phyloP scores from a whole-genome alignment of 2,113 vertebrate genomes.

The Podarcis raffonei region DNA sequence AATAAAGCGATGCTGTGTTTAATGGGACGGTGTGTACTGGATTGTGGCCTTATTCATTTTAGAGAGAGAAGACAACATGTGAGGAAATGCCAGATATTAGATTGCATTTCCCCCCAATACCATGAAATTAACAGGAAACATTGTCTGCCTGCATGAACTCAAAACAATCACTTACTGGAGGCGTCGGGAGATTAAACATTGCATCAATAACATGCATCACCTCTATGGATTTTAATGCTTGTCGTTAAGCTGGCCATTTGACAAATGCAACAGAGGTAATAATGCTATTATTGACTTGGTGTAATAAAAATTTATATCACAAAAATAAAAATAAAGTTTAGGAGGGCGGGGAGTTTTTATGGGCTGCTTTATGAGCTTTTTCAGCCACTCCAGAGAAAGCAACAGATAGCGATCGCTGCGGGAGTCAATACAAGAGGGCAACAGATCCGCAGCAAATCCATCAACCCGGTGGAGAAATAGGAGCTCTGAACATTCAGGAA shows the following conservation, averaged over 20 bases:
- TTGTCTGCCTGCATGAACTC: not conserved
- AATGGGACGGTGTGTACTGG: not conserved
- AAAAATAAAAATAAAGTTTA: not conserved
- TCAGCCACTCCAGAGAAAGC: not conserved
- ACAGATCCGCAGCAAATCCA: not conserved
- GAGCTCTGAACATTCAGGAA: accelerated
- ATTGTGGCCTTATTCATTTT: not conserved
- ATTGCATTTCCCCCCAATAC: not conserved
- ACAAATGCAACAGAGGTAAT: not conserved
- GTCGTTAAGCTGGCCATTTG: not conserved
- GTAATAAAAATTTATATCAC: not conserved
- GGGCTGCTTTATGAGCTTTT: not conserved
- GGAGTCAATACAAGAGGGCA: not conserved
- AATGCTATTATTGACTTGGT: not conserved
- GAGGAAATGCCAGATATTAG: not conserved
- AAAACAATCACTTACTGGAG: not conserved
- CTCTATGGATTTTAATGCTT: not conserved
- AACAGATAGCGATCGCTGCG: accelerated
- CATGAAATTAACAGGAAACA: not conserved
- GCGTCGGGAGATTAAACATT: not conserved
- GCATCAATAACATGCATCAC: not conserved
- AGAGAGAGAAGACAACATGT: too few species aligned
- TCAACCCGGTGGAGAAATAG: not conserved
- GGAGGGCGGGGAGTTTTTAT: not conserved
- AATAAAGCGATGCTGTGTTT: not conserved